phyloP scores from a whole-genome alignment of 2,888 invertebrate genomes.

The Stenotaenia linearis region DNA sequence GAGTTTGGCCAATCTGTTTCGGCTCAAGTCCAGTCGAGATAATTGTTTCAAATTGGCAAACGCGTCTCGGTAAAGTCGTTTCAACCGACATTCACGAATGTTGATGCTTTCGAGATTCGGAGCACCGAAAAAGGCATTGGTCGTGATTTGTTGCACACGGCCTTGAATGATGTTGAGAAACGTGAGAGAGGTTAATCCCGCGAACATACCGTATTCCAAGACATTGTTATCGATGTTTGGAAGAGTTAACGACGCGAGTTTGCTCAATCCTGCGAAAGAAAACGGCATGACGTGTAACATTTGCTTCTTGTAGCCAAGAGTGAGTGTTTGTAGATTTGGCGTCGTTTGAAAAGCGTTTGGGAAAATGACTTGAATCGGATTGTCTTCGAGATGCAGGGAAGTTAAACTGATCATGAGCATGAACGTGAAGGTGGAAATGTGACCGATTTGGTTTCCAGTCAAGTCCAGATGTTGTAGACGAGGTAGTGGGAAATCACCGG shows the following conservation, averaged over 20 bases:
- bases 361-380: conserved; percentile 39
- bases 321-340: conserved; percentile 36
- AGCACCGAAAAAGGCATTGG: conserved; percentile 37
- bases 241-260: conserved; percentile 36
- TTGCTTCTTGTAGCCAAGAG: conserved; percentile 38
- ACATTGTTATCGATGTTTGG: conserved; percentile 39
- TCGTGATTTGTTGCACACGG: conserved; percentile 36
- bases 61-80: conserved; percentile 35
- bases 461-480: conserved; percentile 57
- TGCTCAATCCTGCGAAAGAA: conserved; percentile 38
- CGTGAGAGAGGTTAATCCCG: conserved; percentile 36
- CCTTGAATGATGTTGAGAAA: conserved; percentile 37
- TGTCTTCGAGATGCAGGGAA: conserved; percentile 38
- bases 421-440: conserved; percentile 62
- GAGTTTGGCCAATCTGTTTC: conserved; percentile 42
- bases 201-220: conserved; percentile 38
- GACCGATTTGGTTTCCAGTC: conserved; percentile 60
- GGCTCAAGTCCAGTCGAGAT: conserved; percentile 42
- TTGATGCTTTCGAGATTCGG: conserved; percentile 35
- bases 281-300: conserved; percentile 39
- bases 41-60: conserved; percentile 37
- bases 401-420: conserved; percentile 49
- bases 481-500: not conserved
- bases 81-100: conserved; percentile 36
- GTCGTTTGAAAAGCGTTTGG: conserved; percentile 38